These are phyloP conservation scores for Ciona savignyi DNA, from an alignment of 23 tunicate species.

Conservation along the genomic window DNA sequence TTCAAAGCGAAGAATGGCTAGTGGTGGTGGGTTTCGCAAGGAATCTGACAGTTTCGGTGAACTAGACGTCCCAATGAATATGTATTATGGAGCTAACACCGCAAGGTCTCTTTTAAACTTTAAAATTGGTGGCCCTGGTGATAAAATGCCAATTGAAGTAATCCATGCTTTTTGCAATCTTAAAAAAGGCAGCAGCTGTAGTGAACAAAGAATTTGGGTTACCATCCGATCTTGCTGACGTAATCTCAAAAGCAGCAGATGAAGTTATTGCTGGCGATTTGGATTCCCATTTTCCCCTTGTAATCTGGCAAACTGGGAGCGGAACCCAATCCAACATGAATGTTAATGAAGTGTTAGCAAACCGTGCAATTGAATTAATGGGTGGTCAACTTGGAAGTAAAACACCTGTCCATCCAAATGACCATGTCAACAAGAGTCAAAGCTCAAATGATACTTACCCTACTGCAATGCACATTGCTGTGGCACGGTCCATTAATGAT, in stretches of 20 bases:
- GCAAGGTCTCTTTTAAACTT: slow-evolving; percentile 95
- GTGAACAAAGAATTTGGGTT: slow-evolving; percentile 92
- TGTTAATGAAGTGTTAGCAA: slow-evolving; percentile 94
- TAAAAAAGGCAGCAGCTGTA: slow-evolving; percentile 87
- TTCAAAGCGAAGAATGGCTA: neutral
- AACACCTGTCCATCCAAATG: slow-evolving; percentile 97
- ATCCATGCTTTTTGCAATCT: slow-evolving; percentile 93
- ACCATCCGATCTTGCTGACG: slow-evolving; percentile 38
- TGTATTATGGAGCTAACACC: slow-evolving; percentile 94
- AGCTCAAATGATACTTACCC: slow-evolving; percentile 99
- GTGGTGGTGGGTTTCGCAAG: slow-evolving; percentile 39
- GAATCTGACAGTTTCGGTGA: slow-evolving; percentile 99
- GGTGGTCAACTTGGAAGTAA: slow-evolving; percentile 95
- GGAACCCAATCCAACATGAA: slow-evolving; percentile 99
- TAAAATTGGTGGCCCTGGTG: slow-evolving; percentile 96
- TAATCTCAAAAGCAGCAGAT: slow-evolving; percentile 77
- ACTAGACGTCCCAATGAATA: slow-evolving; percentile 71
- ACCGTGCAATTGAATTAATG: slow-evolving; percentile 83
- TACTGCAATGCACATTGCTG: slow-evolving; percentile 99
- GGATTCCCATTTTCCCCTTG: slow-evolving; percentile 89
- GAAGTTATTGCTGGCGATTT: slow-evolving; percentile 83
- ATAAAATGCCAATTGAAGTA: slow-evolving; percentile 96
- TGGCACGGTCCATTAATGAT: slow-evolving; percentile 67
- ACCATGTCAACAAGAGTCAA: slow-evolving; percentile 98
- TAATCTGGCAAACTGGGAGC: slow-evolving; percentile 99